Conservation (phyloP, 2,113 vertebrate genomes). For the Micronisus gabar region DNA sequence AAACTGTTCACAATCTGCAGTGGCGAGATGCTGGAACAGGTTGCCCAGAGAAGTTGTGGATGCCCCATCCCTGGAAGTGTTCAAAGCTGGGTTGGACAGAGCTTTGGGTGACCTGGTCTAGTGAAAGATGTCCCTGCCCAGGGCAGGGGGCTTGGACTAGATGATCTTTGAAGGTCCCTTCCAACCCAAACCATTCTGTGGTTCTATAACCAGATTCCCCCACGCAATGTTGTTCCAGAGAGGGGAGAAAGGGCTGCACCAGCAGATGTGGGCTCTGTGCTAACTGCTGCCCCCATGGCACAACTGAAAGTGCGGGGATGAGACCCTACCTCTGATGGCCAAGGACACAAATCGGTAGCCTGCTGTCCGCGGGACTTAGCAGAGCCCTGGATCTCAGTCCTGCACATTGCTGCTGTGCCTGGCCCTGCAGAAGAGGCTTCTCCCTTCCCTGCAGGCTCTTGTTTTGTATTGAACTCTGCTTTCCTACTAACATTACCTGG, state of each 20-base stretch:
- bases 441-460: background rate
- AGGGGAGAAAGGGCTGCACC: background rate
- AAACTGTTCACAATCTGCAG: background rate
- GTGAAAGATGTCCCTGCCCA: background rate
- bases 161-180: background rate
- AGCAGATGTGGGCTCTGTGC: background rate
- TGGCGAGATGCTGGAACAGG: accelerated
- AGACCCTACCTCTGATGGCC: background rate
- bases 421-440: background rate
- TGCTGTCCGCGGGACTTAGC: background rate
- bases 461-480: background rate
- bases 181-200: background rate
- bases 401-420: background rate
- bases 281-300: background rate
- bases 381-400: background rate
- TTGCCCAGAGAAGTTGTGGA: background rate
- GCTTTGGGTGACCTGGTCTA: background rate
- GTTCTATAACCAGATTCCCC: background rate
- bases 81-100: background rate
- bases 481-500: background rate
- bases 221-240: background rate
- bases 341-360: background rate
- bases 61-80: background rate
- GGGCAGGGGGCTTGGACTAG: background rate
- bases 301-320: background rate